These are phyloP conservation scores for Pardosa pseudoannulata DNA, from an alignment of 2,888 invertebrate genomes.

Conservation along the genomic window DNA sequence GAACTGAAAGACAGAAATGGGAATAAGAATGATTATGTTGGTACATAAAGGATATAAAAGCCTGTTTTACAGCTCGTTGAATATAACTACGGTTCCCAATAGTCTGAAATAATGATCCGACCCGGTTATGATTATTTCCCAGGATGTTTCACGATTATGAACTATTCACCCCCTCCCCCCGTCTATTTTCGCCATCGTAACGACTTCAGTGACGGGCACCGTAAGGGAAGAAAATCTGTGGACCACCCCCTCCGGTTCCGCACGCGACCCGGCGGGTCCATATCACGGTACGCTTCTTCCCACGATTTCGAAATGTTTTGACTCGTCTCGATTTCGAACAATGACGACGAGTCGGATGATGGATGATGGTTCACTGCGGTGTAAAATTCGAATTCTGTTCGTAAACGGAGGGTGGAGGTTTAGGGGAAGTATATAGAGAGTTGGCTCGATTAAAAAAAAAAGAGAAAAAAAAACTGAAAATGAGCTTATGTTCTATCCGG, in stretches of 20 bases:
- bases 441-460: background rate
- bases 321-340: background rate
- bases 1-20: too few species aligned
- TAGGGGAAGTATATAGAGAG: too few species aligned
- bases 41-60: too few species aligned
- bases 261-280: background rate
- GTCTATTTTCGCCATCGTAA: background rate
- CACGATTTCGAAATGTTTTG: slow-evolving; percentile 11
- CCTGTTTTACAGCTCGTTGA: too few species aligned
- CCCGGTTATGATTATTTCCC: background rate
- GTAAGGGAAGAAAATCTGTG: background rate
- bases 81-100: too few species aligned
- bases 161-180: background rate
- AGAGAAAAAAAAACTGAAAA: too few species aligned
- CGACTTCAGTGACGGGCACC: background rate
- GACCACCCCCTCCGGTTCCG: background rate
- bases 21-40: too few species aligned
- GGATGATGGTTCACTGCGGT: background rate
- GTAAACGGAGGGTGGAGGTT: too few species aligned
- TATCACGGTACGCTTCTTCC: slow-evolving; percentile 2
- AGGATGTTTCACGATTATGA: background rate
- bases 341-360: background rate
- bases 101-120: background rate
- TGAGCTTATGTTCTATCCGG: background rate
- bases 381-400: background rate